A percentile compares a stretch with the other conserved stretches of the same genome.
These are phyloP conservation scores for Eupithecia inturbata DNA, from an alignment of 2,888 invertebrate species.

Conservation along the genomic window DNA sequence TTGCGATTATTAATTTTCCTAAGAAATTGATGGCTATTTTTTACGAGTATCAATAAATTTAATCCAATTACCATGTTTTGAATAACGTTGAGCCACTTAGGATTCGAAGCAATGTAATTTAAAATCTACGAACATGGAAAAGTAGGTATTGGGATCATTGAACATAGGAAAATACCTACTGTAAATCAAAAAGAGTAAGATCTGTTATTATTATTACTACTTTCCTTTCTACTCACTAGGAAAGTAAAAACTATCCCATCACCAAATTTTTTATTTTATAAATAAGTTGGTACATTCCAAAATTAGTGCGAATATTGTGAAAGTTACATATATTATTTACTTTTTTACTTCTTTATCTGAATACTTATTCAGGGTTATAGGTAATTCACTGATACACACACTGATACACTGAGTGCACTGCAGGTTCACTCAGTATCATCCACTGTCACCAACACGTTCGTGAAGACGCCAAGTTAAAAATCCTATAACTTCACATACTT, in stretches of 20 bases:
- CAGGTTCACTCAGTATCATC: too few species aligned
- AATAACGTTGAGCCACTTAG: not conserved
- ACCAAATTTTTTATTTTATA: too few species aligned
- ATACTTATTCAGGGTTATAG: too few species aligned
- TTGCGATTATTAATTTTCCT: conserved; percentile 3
- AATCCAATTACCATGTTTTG: conserved; percentile 1
- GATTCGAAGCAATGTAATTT: not conserved
- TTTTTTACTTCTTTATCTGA: too few species aligned
- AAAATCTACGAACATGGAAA: not conserved
- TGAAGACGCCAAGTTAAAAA: too few species aligned
- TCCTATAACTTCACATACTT: too few species aligned
- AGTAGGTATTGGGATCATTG: not conserved
- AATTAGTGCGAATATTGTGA: too few species aligned
- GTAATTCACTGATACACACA: too few species aligned
- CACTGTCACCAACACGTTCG: too few species aligned
- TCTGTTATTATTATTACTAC: not conserved
- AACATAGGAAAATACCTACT: not conserved
- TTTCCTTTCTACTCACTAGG: not conserved
- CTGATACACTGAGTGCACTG: too few species aligned
- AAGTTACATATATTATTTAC: too few species aligned
- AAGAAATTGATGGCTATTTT: not conserved
- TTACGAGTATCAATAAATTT: conserved; percentile 7
- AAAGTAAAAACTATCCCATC: not conserved
- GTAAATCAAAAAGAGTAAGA: not conserved
- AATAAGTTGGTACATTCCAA: too few species aligned